Evolutionary conservation across 2,888 invertebrate species (phyloP), one percentile per base, ranked within the genome.

Genomic region (Sialis fuliginosa): DNA sequence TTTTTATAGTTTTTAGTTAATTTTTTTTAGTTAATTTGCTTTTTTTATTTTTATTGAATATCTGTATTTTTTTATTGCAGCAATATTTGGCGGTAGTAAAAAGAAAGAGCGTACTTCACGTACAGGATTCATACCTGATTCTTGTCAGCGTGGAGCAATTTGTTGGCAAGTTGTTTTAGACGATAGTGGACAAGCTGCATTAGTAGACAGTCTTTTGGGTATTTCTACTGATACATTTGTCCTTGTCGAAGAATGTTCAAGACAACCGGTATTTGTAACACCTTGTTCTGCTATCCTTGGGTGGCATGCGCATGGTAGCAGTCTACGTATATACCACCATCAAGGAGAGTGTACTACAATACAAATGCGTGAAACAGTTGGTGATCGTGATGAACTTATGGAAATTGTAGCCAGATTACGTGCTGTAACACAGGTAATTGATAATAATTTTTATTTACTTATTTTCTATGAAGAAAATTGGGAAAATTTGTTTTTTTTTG

Each of bases 271-370:
- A 33, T 85, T 92, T 55, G 88, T 87, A 7, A 75, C 88, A 12
- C 89, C 93, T 0, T 87, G 87, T 54, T 77, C 77, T 54, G 78
- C 84, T 7, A 74, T 96, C 48, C 72, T 95, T 39, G 77, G 77
- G 62, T 75, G 66, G 72, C 70, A 64, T 54, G 68, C 66, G 5
- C 67, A 64, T 63, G 72, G 59, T 57, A 71, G 53, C 67, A 84
- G 84, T 54, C 65, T 88, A 49, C 74, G 87, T 50, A 67, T 92
- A 49, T 95, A 88, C 68, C 89, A 91, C 67, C 92, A 93, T 65
- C 88, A 90, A 64, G 92, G 95, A 3, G 95, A 95, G 67, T 89
- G 90, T 62, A 77, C 92, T 54, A 81, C 86, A 5, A 70, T 91
- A 51, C 80, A 83, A 56, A 80, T 84, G 60, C 71, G 79, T 48